Conservation (phyloP, 1,140 invertebrate genomes). For the Drosophila quadrilineata region DNA sequence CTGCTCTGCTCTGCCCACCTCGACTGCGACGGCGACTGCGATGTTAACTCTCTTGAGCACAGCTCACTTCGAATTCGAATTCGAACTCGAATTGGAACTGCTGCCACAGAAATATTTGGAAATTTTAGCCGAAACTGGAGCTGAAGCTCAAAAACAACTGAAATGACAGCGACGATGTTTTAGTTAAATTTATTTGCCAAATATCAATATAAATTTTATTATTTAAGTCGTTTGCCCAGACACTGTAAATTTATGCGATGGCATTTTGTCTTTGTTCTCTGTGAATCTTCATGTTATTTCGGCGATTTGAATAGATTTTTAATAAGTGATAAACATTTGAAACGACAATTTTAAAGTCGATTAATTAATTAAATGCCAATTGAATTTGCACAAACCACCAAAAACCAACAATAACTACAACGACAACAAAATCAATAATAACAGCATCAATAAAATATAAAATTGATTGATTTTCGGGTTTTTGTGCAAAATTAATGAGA, state of each 20-base stretch:
- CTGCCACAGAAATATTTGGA: constrained; percentile 9
- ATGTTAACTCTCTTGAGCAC: too few relatives aligned
- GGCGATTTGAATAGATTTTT: constrained; percentile 66
- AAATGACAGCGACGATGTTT: constrained; percentile 49
- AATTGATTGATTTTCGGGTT: constrained; percentile 64
- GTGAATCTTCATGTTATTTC: constrained; percentile 24
- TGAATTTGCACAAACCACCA: too few relatives aligned
- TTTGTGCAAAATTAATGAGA: constrained; percentile 50
- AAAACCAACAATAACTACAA: too few relatives aligned
- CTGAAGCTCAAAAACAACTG: too few relatives aligned
- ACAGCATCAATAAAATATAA: constrained; percentile 54
- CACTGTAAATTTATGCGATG: constrained; percentile 53
- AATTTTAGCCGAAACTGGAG: constrained; percentile 31
- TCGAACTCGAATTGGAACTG: constrained; percentile 40
- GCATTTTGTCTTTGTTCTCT: constrained; percentile 47
- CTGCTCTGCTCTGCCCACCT: too few relatives aligned
- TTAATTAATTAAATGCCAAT: constrained; percentile 77
- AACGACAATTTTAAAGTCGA: constrained; percentile 73
- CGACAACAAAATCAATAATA: constrained; percentile 6
- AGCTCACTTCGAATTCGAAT: constrained; percentile 12
- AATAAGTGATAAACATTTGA: constrained; percentile 67
- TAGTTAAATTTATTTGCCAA: constrained; percentile 68
- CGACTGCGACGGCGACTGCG: not conserved
- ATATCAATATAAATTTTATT: constrained; percentile 71
- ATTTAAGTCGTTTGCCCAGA: constrained; percentile 11